Evolutionary conservation across 2,888 invertebrate genomes (phyloP).

Genomic region (Sicus ferrugineus): DNA sequence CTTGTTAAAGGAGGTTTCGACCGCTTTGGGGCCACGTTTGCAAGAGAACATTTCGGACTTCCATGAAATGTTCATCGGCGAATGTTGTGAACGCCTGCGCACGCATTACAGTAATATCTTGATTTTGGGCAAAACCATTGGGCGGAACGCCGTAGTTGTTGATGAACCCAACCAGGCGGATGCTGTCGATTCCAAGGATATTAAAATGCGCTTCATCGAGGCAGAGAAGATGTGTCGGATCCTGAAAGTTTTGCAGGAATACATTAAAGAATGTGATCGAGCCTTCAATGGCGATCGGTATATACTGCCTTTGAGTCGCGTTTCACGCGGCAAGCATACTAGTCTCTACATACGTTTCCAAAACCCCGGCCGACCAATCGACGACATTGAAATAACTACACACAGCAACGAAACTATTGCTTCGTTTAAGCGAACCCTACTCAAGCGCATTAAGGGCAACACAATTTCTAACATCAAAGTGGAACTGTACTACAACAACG

Average conservation of each 20-base stretch:
- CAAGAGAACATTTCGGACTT: conserved; percentile 81
- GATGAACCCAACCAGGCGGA: conserved; percentile 46
- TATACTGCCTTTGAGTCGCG: conserved; percentile 84
- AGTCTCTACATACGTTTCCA: conserved; percentile 87
- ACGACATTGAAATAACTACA: conserved; percentile 90
- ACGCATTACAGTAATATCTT: conserved; percentile 86
- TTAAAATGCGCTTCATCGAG: conserved; percentile 66
- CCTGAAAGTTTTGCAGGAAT: conserved; percentile 92
- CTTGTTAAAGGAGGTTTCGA: conserved; percentile 90
- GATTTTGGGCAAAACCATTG: conserved; percentile 57
- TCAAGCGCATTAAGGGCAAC: conserved; percentile 67
- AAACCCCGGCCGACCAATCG: conserved; percentile 85
- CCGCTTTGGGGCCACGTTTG: conserved; percentile 88
- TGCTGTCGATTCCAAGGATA: conserved; percentile 57
- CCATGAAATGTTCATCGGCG: conserved; percentile 90
- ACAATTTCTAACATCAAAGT: conserved; percentile 81
- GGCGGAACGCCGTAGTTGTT: conserved; percentile 37
- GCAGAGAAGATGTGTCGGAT: conserved; percentile 90
- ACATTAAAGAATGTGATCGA: conserved; percentile 93
- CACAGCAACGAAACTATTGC: conserved; percentile 95
- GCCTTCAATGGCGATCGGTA: conserved; percentile 87
- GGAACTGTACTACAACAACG: conserved; percentile 85
- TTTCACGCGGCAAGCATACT: conserved; percentile 89
- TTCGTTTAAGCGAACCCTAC: conserved; percentile 80
- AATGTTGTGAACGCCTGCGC: conserved; percentile 89